Conservation (phyloP, 2,113 vertebrate genomes). For the Lutjanus erythropterus region DNA sequence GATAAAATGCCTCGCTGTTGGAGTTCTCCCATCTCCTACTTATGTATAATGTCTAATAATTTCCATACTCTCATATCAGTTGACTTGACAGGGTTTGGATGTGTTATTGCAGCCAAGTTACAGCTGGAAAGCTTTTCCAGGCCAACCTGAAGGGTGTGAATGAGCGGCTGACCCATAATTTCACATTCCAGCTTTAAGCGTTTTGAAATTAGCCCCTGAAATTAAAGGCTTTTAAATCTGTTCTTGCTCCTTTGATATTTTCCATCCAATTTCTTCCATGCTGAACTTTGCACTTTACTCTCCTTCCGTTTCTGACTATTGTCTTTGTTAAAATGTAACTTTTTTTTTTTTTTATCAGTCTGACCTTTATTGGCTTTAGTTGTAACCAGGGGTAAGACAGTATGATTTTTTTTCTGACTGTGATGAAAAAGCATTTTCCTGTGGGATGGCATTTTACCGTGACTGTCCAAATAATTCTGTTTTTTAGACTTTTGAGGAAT, state of each 20-base stretch:
- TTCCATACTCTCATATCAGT: conserved; percentile 68
- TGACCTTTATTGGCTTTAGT: conserved; percentile 4
- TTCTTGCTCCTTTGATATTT: conserved; percentile 52
- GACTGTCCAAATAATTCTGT: no score
- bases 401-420: no score
- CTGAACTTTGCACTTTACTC: conserved; percentile 21
- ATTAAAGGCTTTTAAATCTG: conserved; percentile 42
- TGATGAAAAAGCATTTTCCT: no score
- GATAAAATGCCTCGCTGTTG: conserved; percentile 62
- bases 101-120: conserved; percentile 62
- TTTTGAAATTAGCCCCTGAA: conserved; percentile 71
- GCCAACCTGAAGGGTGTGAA: conserved; percentile 68
- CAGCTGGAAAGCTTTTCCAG: conserved; percentile 76
- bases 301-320: conserved; percentile 5
- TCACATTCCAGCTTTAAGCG: conserved; percentile 72
- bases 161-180: conserved; percentile 68
- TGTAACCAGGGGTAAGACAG: no score
- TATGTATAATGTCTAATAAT: conserved; percentile 67
- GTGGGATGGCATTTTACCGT: no score
- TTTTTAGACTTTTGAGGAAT: no score
- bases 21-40: conserved; percentile 41
- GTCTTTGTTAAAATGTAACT: conserved; percentile 2
- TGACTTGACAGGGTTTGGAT: conserved; percentile 61
- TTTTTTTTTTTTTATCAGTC: background rate
- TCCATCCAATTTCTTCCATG: conserved; percentile 24